Evolutionary conservation across 2,797 vertebrate species (phyloP).

Genomic region (Cebuella pygmaea): DNA sequence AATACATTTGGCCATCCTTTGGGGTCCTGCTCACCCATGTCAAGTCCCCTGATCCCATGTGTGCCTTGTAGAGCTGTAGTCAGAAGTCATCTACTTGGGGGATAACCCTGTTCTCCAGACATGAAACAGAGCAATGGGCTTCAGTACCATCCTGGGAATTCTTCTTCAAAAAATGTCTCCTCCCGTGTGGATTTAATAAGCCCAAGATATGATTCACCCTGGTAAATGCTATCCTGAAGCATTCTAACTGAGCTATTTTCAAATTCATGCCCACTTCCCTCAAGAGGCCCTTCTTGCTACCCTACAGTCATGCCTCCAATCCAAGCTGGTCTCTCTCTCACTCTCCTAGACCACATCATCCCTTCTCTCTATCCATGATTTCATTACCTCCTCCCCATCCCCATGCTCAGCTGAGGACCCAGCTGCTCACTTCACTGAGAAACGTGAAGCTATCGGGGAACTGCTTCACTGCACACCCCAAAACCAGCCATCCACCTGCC

Average conservation of each 20-base stretch:
- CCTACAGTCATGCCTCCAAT: neutral
- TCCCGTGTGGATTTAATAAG: neutral
- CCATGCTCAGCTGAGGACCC: neutral
- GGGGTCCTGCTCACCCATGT: neutral
- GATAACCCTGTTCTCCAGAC: neutral
- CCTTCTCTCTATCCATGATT: no score
- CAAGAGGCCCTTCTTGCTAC: neutral
- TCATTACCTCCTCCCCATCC: neutral
- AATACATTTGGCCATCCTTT: neutral
- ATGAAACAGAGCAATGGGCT: neutral
- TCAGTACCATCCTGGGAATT: neutral
- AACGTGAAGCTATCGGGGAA: neutral
- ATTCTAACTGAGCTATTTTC: neutral
- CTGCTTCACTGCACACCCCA: rapidly evolving
- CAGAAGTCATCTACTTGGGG: neutral
- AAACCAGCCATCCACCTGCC: neutral
- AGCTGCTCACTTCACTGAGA: neutral
- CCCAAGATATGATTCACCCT: neutral
- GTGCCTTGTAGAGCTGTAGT: neutral
- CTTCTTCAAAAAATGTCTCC: neutral
- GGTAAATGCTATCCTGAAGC: neutral
- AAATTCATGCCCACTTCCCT: neutral
- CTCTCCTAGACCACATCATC: neutral
- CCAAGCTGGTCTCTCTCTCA: neutral
- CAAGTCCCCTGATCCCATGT: neutral